These are phyloP conservation scores for Pheosia tremula DNA, from an alignment of 2,888 invertebrate genomes.

Conservation along the genomic window DNA sequence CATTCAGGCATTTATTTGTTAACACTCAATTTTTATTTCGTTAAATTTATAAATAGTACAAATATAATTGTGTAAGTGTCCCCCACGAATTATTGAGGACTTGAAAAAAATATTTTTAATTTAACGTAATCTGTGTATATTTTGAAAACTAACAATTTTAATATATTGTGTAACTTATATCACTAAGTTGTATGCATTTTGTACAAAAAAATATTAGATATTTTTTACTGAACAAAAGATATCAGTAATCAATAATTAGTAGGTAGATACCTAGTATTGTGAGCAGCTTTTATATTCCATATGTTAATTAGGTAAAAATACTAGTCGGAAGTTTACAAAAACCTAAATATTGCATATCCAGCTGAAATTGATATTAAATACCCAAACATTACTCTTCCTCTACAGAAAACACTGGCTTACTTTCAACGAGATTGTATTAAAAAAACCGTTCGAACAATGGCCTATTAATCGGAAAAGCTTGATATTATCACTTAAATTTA, in stretches of 20 bases:
- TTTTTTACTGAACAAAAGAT: slow-evolving; percentile 68
- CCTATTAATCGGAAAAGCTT: slow-evolving; percentile 50
- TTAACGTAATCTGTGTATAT: slow-evolving; percentile 58
- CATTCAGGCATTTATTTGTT: slow-evolving; percentile 5
- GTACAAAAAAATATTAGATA: slow-evolving; percentile 77
- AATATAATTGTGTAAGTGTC: slow-evolving; percentile 71
- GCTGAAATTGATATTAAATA: slow-evolving; percentile 57
- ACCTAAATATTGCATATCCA: slow-evolving; percentile 63
- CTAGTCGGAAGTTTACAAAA: slow-evolving; percentile 70
- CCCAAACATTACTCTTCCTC: slow-evolving; percentile 47
- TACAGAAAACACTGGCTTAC: slow-evolving; percentile 50
- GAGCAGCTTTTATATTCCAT: slow-evolving; percentile 76
- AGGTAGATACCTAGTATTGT: slow-evolving; percentile 46
- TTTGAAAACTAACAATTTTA: slow-evolving; percentile 58
- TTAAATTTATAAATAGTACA: slow-evolving; percentile 80
- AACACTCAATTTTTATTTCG: slow-evolving; percentile 47
- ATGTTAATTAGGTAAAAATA: slow-evolving; percentile 59
- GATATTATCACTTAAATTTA: slow-evolving; percentile 48
- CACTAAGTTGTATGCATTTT: slow-evolving; percentile 65
- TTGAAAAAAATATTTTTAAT: slow-evolving; percentile 49
- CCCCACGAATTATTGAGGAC: slow-evolving; percentile 33
- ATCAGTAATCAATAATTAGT: slow-evolving; percentile 42
- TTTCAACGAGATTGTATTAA: slow-evolving; percentile 13
- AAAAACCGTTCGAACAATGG: slow-evolving; percentile 37
- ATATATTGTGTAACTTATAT: slow-evolving; percentile 54